phyloP scores from a whole-genome alignment of 1,140 invertebrate species.

The Meloidogyne hapla region DNA sequence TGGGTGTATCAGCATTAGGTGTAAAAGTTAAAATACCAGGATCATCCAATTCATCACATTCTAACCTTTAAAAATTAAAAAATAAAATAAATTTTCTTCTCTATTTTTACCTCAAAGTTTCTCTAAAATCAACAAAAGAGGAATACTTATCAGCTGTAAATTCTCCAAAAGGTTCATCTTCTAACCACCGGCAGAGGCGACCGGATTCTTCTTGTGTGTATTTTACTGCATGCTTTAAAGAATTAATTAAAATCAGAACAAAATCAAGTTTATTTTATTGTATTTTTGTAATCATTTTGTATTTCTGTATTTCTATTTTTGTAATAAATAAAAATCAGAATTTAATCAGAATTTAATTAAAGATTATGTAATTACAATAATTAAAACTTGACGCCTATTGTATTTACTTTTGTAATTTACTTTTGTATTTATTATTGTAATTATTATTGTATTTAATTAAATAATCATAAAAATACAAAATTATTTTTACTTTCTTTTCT shows the following conservation, averaged over 20 bases:
- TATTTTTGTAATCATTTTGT: too few relatives aligned
- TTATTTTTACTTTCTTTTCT: conserved; percentile 73
- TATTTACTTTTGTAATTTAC: background rate
- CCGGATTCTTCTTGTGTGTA: conserved; percentile 38
- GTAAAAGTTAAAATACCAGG: conserved; percentile 77
- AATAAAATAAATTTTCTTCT: background rate
- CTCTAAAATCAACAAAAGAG: conserved; percentile 51
- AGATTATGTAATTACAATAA: too few relatives aligned
- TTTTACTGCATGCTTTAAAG: conserved; percentile 11
- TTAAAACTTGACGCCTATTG: background rate
- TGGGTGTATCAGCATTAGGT: conserved; percentile 85
- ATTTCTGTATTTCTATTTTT: too few relatives aligned
- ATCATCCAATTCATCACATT: conserved; percentile 66
- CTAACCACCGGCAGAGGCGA: conserved; percentile 47
- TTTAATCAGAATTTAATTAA: too few relatives aligned
- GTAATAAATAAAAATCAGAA: too few relatives aligned
- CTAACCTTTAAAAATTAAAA: conserved; percentile 25
- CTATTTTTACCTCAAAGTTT: conserved; percentile 39
- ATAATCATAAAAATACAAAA: conserved; percentile 15
- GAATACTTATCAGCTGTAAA: conserved; percentile 42
- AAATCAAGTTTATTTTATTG: too few relatives aligned
- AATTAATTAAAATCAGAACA: conserved; percentile 10
- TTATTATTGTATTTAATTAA: too few relatives aligned
- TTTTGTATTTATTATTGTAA: background rate
- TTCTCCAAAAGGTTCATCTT: conserved; percentile 21